A percentile compares a stretch with the other conserved stretches of the same genome.
Conservation (phyloP, 2,797 vertebrate genomes). For the Alauda arvensis region DNA sequence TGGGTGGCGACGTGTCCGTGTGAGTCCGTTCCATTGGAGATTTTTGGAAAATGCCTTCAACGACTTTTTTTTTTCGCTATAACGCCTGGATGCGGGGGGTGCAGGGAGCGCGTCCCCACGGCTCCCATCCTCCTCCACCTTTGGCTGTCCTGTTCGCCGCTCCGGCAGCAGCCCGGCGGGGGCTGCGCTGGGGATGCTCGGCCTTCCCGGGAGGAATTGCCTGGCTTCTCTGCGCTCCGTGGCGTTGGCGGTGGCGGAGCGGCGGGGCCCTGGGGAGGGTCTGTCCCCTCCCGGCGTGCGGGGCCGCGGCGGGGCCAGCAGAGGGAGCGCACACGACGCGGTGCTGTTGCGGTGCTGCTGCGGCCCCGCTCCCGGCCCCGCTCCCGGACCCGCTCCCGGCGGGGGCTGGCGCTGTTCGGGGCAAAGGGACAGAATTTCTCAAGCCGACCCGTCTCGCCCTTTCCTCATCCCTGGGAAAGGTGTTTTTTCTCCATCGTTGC, state of each 20-base stretch:
- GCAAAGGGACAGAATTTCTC: rapidly evolving
- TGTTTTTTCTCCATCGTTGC: not conserved
- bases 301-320: conserved; percentile 37
- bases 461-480: not conserved
- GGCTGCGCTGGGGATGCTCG: not conserved
- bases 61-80: rapidly evolving
- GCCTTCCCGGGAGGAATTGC: not conserved
- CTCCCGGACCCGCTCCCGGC: not conserved
- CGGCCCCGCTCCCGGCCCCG: not conserved
- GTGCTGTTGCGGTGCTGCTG: not conserved
- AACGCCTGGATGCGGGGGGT: too few species aligned
- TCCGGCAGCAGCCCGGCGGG: not conserved
- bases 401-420: not conserved
- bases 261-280: not conserved
- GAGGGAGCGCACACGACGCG: conserved; percentile 53
- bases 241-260: not conserved
- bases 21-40: rapidly evolving
- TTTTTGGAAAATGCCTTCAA: not conserved
- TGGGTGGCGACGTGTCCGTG: rapidly evolving
- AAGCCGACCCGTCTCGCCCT: not conserved
- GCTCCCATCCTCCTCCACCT: not conserved
- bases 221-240: rapidly evolving
- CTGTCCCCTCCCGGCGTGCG: not conserved
- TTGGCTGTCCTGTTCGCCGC: rapidly evolving
- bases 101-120: rapidly evolving